Evolutionary conservation across 1,140 invertebrate species (phyloP), one percentile per base, ranked within the genome.

Genomic region (Scaptodrosophila lebanonensis): DNA sequence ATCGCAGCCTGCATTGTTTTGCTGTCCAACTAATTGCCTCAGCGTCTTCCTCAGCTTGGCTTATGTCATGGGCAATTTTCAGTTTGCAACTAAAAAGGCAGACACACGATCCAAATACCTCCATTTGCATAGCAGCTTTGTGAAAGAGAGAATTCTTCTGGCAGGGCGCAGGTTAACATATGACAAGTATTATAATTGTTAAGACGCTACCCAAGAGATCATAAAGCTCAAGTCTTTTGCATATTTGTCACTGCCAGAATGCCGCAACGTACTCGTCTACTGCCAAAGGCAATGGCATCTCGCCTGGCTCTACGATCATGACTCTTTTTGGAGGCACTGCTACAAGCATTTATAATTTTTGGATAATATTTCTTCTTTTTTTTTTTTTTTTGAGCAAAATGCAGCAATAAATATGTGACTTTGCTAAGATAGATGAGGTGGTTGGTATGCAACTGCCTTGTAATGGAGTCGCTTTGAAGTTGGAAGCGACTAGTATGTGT

Each of bases 1-100:
- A 82, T 82, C 62, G 52, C 40, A 30, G 42, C 48, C 51, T 48
- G 51, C 71, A 76, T 76, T 76, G 66, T 76, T 30, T 48, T 45
- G 29, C 40, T 65, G 8, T 8, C 49, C 40, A 71, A 49, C 76
- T 57, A 79, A 77, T 72, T 79, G 73, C 58, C 52, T 33, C 56
- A 66, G 47, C 50, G 39, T 50, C 60, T 48, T 16, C 38, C 8
- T 8, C 3, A 16, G n/a, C 17, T 16, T 27, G 18, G 17, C 44
- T 60, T 66, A 66, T 66, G 58, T 58, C 45, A 51, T 45, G 20
- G 12, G 38, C 51, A 57, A 63, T 64, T 64, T 64, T n/a, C n/a
- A n/a, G n/a, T n/a, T n/a, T n/a, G n/a, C n/a, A n/a, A n/a, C n/a
- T n/a, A n/a, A n/a, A n/a, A 29, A 11, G 51, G 22, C 13, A 30